Conservation (phyloP, 2,113 vertebrate species). For the Antechinus stuartii region DNA sequence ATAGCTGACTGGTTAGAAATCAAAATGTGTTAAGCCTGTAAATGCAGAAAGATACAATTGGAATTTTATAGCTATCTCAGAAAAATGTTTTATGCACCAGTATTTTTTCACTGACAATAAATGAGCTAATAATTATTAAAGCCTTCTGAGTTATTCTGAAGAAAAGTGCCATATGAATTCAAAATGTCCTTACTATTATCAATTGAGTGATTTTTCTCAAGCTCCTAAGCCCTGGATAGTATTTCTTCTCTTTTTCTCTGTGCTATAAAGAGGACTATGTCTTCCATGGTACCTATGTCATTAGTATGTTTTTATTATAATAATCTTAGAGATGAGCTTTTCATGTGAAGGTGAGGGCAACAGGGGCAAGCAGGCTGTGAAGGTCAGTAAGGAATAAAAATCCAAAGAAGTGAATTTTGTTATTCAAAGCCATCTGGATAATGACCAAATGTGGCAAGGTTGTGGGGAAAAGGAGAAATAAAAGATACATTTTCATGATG, state of each 20-base stretch:
- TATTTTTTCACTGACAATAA: constrained; percentile 19
- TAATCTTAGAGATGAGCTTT: not conserved
- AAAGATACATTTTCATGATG: constrained; percentile 38
- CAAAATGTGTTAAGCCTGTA: not conserved
- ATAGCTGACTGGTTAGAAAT: not conserved
- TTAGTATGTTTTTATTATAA: constrained; percentile 2
- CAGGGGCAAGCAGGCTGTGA: not conserved
- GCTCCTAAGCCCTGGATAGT: not conserved
- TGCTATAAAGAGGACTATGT: constrained; percentile 5
- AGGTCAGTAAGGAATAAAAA: not conserved
- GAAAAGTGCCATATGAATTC: constrained; percentile 1
- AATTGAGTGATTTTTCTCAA: not conserved
- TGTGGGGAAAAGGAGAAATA: not conserved
- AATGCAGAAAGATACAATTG: not conserved
- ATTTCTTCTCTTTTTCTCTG: constrained; percentile 49
- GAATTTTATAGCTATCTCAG: not conserved
- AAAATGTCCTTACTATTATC: not conserved
- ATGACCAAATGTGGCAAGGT: not conserved
- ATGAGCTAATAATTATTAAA: constrained; percentile 32
- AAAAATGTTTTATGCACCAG: not conserved
- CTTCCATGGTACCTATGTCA: not conserved
- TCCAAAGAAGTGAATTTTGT: not conserved
- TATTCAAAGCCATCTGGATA: constrained; percentile 6
- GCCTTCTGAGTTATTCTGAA: not conserved
- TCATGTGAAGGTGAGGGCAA: not conserved